phyloP scores from a whole-genome alignment of 2,888 invertebrate genomes.

The Ennomos erosarius region DNA sequence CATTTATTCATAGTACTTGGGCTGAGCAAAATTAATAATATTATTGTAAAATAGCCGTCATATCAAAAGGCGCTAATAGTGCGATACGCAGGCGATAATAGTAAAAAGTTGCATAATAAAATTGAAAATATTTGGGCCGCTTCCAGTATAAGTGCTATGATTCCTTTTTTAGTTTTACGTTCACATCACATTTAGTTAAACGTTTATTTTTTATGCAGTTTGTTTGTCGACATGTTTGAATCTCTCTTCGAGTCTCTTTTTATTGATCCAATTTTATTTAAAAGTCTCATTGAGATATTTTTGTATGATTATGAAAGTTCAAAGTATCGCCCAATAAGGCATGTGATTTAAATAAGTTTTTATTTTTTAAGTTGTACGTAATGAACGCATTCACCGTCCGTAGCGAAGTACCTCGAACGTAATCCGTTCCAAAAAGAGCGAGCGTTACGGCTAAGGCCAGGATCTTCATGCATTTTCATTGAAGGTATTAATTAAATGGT shows the following conservation, averaged over 20 bases:
- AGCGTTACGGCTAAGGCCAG: no score
- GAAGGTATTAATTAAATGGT: no score
- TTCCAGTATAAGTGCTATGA: slow-evolving; percentile 59
- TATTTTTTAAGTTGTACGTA: slow-evolving; percentile 15
- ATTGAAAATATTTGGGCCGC: slow-evolving; percentile 39
- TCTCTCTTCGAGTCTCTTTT: no score
- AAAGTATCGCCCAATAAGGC: slow-evolving; percentile 21
- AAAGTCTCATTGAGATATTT: slow-evolving; percentile 3
- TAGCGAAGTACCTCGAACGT: slow-evolving; percentile 63
- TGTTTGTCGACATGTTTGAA: slow-evolving; percentile 22
- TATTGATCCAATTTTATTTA: slow-evolving; percentile 21
- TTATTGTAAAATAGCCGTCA: slow-evolving; percentile 16
- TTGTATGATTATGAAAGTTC: no score
- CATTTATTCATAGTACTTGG: slow-evolving; percentile 56
- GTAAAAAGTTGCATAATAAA: slow-evolving; percentile 32
- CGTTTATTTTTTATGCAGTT: slow-evolving; percentile 25
- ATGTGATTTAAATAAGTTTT: slow-evolving; percentile 21
- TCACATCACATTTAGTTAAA: slow-evolving; percentile 36
- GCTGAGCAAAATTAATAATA: slow-evolving; percentile 55
- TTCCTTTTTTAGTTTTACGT: slow-evolving; percentile 39
- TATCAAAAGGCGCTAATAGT: slow-evolving; percentile 34
- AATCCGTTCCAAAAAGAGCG: slow-evolving; percentile 80
- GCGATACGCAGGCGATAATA: slow-evolving; percentile 41
- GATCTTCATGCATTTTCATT: no score
- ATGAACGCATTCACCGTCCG: slow-evolving; percentile 18